Percentiles rank a stretch among this genome's conserved stretches.
These are phyloP conservation scores for Saccostrea echinata DNA, from an alignment of 1,140 invertebrate species.

Conservation along the genomic window DNA sequence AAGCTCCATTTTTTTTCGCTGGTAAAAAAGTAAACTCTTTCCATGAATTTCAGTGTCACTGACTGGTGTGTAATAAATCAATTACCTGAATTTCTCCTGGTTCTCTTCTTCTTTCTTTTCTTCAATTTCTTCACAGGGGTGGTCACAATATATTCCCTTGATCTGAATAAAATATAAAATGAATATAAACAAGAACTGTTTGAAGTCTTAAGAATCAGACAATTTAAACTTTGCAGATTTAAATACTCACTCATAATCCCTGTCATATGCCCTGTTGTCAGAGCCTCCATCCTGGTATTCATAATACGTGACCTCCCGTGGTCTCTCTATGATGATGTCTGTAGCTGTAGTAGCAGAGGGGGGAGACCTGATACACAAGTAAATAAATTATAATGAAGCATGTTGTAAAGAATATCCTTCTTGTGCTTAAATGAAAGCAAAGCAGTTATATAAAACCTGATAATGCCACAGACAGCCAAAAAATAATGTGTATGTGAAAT, in stretches of 20 bases:
- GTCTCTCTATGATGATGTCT: neutral
- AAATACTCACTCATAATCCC: neutral
- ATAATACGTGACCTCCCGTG: neutral
- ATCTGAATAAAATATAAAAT: neutral
- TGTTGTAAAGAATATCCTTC: too few species aligned
- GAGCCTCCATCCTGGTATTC: neutral
- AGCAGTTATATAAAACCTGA: too few species aligned
- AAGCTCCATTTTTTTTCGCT: too few species aligned
- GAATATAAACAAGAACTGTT: neutral
- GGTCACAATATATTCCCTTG: neutral
- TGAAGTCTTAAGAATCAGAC: neutral
- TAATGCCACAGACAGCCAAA: too few species aligned
- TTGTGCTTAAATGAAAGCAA: too few species aligned
- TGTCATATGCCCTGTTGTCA: neutral
- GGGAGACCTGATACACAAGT: neutral
- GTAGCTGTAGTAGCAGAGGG: slow-evolving; percentile 11
- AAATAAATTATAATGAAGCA: neutral
- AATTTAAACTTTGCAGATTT: neutral
- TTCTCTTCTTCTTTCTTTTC: slow-evolving; percentile 20
- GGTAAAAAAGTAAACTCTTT: too few species aligned
- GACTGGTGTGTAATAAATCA: neutral
- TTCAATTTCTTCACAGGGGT: neutral
- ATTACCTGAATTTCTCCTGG: neutral
- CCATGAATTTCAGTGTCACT: neutral
- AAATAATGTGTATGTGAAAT: too few species aligned